Base-by-base conservation (phyloP, 2,797 vertebrate species). In the Chelmon rostratus region DNA sequence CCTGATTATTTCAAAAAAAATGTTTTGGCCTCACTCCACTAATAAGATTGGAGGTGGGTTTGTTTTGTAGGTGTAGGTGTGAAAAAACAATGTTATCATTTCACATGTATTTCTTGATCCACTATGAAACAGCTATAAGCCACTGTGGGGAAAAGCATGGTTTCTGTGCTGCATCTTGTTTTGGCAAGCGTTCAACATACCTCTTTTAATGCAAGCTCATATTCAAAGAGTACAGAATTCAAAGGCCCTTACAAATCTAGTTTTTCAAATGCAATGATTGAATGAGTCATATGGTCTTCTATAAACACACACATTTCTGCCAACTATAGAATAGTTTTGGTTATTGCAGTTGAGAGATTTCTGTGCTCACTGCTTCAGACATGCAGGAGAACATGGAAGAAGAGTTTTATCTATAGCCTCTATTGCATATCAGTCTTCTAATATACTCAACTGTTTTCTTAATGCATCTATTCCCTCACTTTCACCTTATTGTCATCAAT, bases 401-500 rank as follows among this genome's bases (percentile, higher is more conserved):
- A 52, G 42, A 12, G 28, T 31, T 31, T n/a, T n/a, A n/a, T n/a
- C n/a, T n/a, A n/a, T n/a, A n/a, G n/a, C n/a, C n/a, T n/a, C n/a
- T n/a, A n/a, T n/a, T n/a, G n/a, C n/a, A 54, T 35, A 63, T 62
- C 37, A 28, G 25, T 28, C 67, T 70, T 78, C 66, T 18, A 49
- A 84, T 58, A 66, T 59, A 68, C 19, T 56, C 25, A 12, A 23
- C 23, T 66, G 28, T 58, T 52, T 40, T 23, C 31, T 16, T 16
- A 28, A 31, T 72, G 61, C 37, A 59, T 67, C 37, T 68, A 9
- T 65, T 52, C 18, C 44, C 52, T 46, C 38, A 68, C 38, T 74
- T 85, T 46, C 12, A 46, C 40, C 53, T 63, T 42, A 68, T 68
- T 46, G 56, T 72, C 68, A 63, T 86, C 82, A 78, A 79, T 82